phyloP scores from a whole-genome alignment of 2,113 vertebrate species.

The Actenoides hombroni region DNA sequence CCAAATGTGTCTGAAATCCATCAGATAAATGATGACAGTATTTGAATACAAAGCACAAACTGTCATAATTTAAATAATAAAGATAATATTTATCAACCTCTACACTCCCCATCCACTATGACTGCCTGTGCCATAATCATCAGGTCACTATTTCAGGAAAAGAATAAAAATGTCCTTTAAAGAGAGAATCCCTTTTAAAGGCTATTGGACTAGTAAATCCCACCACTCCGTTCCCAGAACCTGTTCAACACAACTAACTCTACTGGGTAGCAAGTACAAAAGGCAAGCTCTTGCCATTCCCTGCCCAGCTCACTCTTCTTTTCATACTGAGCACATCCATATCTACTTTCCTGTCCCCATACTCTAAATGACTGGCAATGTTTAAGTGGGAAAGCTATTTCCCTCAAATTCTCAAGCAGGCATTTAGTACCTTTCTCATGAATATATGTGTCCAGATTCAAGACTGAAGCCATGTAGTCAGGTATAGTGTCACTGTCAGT shows the following conservation, averaged over 20 bases:
- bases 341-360: neutral
- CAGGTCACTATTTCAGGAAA: neutral
- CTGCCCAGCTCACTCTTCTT: neutral
- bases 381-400: neutral
- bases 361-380: neutral
- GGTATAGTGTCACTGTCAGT: neutral
- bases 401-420: neutral
- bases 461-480: neutral
- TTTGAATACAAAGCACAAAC: neutral
- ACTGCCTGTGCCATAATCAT: neutral
- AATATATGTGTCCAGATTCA: neutral
- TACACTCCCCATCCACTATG: fast-evolving
- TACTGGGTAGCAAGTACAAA: neutral
- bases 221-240: neutral
- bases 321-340: neutral
- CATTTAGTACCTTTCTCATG: neutral
- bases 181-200: neutral
- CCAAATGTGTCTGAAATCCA: neutral
- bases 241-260: neutral
- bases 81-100: neutral
- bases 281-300: neutral
- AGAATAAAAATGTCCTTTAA: neutral
- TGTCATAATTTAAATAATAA: neutral
- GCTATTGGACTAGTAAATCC: neutral
- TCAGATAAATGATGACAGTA: neutral